phyloP scores from a whole-genome alignment of 2,797 vertebrate genomes.

The Momotus momota region DNA sequence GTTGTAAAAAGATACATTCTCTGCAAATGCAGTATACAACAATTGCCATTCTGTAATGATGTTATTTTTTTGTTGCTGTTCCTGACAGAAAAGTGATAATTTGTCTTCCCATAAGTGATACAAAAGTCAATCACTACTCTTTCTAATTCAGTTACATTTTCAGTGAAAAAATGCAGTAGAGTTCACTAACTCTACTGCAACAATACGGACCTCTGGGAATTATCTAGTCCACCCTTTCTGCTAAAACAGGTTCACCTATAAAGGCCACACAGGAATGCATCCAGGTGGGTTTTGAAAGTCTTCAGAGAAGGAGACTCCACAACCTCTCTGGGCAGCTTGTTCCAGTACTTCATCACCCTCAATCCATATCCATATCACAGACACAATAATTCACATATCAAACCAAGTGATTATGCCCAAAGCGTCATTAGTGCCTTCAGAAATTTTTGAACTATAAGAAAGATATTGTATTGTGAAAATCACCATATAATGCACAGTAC shows the following conservation, averaged over 20 bases:
- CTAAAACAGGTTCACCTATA: background rate
- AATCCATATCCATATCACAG: background rate
- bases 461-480: background rate
- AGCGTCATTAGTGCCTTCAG: background rate
- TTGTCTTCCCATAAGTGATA: background rate
- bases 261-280: background rate
- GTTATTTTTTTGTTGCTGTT: background rate
- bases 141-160: background rate
- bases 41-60: background rate
- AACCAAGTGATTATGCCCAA: background rate
- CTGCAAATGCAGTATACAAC: background rate
- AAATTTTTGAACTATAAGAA: background rate
- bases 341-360: background rate
- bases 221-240: background rate
- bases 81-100: background rate
- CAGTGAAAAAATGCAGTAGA: no score
- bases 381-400: background rate
- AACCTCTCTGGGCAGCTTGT: background rate
- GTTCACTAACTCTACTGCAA: background rate
- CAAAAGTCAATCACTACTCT: background rate
- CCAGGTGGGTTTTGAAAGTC: background rate
- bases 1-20: background rate
- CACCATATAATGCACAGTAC: background rate
- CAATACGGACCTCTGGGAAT: background rate
- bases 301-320: background rate